Percentiles rank a stretch among this genome's conserved stretches.
Conservation (phyloP, 1,140 invertebrate species). For the Frieseomelitta varia region DNA sequence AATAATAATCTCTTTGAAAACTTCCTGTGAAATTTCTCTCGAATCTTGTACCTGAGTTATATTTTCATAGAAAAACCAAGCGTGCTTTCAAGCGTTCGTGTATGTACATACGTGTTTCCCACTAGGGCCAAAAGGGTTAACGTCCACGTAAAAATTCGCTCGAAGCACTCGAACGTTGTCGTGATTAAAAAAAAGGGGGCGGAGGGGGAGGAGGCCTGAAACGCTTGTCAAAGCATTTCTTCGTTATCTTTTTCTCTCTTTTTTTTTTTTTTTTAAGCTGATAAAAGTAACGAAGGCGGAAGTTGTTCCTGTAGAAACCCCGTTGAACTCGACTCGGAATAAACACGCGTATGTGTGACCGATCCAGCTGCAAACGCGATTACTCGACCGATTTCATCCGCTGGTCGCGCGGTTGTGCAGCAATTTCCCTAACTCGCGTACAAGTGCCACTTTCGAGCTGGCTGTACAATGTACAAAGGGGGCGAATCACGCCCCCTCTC, state of each 20-base stretch:
- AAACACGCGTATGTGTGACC: not conserved
- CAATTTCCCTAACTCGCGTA: constrained; percentile 46
- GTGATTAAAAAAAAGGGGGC: not conserved
- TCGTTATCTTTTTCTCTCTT: not conserved
- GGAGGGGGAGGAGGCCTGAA: no score
- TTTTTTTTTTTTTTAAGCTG: not conserved
- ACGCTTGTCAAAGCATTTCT: not conserved
- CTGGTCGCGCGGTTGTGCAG: constrained; percentile 4
- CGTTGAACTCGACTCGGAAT: not conserved
- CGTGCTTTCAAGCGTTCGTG: not conserved
- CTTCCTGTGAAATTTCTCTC: not conserved
- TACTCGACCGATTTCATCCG: constrained; percentile 19
- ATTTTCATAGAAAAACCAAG: not conserved
- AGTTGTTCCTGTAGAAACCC: not conserved
- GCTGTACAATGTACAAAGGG: constrained; percentile 13
- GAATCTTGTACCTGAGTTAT: not conserved
- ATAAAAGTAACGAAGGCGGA: not conserved
- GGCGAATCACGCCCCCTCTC: not conserved
- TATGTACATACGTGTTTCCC: not conserved
- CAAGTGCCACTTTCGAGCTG: constrained; percentile 7
- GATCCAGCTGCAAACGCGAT: not conserved
- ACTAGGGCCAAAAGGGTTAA: not conserved
- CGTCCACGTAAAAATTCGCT: not conserved
- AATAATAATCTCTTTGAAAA: no score
- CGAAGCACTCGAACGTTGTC: not conserved